Conservation (phyloP, 2,888 invertebrate species). For the Catocala sponsa region DNA sequence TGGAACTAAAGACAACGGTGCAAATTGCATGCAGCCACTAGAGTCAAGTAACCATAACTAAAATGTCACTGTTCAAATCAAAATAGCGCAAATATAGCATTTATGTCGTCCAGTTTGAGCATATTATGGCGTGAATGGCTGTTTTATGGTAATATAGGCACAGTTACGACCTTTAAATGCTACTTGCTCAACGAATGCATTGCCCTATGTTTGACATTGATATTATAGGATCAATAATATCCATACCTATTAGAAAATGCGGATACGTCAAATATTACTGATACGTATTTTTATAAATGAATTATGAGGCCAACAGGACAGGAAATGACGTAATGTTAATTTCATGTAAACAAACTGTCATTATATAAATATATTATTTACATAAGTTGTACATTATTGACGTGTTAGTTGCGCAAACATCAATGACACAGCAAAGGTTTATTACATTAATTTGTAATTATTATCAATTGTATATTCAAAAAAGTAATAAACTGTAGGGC, state of each 20-base stretch:
- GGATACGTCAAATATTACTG: neutral
- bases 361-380: too few relatives aligned
- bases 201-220: constrained; percentile 39
- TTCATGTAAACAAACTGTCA: too few relatives aligned
- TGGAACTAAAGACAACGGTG: too few relatives aligned
- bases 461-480: too few relatives aligned
- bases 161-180: constrained; percentile 57
- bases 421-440: too few relatives aligned
- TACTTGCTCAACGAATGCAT: constrained; percentile 54
- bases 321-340: too few relatives aligned
- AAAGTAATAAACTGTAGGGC: too few relatives aligned
- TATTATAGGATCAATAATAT: constrained; percentile 9
- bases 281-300: too few relatives aligned
- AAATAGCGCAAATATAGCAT: constrained; percentile 19
- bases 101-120: constrained; percentile 15
- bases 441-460: too few relatives aligned
- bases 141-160: constrained; percentile 33
- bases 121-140: constrained; percentile 24
- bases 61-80: constrained; percentile 23
- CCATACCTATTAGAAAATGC: constrained; percentile 9
- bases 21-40: constrained; percentile 10
- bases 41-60: constrained; percentile 22
- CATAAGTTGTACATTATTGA: too few relatives aligned
- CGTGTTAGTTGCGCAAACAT: too few relatives aligned
- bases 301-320: too few relatives aligned